Conservation (phyloP, 1,140 invertebrate species). For the Oryctes rhinoceros region DNA sequence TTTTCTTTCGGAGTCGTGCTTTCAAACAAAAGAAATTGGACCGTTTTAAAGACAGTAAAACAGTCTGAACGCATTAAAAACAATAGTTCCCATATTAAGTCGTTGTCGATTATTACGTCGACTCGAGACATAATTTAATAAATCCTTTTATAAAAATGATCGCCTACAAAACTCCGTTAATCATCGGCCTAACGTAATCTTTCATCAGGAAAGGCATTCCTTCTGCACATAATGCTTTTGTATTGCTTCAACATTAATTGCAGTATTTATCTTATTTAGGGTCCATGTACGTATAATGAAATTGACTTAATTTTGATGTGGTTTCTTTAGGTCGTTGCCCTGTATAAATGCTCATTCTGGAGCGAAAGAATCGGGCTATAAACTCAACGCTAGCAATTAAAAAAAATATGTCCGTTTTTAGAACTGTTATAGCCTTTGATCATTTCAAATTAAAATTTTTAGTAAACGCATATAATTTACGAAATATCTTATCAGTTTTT, state of each 20-base stretch:
- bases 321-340: background rate
- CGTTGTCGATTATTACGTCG: background rate
- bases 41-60: too few relatives aligned
- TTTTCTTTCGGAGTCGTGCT: too few relatives aligned
- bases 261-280: background rate
- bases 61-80: too few relatives aligned
- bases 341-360: background rate
- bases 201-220: background rate
- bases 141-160: background rate
- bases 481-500: too few relatives aligned
- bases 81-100: too few relatives aligned
- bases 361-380: background rate
- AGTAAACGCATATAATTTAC: too few relatives aligned
- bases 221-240: background rate
- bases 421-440: too few relatives aligned
- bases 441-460: too few relatives aligned
- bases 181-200: background rate
- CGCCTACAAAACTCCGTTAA: background rate
- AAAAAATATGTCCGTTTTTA: background rate
- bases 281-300: background rate
- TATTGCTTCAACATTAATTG: conserved; percentile 7
- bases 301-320: background rate
- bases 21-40: too few relatives aligned
- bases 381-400: background rate
- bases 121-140: conserved; percentile 5